Evolutionary conservation across 2,797 vertebrate genomes (phyloP).

Genomic region (Cyprinodon diabolis): DNA sequence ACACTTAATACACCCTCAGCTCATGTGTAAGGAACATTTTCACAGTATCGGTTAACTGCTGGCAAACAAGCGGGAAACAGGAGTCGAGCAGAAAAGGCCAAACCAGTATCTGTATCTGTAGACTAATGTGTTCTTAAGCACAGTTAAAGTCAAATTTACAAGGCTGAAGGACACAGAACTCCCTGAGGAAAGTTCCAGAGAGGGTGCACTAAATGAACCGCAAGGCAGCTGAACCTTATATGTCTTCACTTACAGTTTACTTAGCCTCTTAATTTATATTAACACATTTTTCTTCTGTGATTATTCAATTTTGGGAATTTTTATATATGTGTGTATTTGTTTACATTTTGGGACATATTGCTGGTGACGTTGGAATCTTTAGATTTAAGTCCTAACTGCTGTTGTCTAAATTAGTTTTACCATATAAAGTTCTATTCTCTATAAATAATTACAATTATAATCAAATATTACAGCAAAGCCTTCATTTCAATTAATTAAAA

Average conservation of each 20-base stretch:
- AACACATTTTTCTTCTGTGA: conserved; percentile 13
- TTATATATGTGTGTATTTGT: conserved; percentile 9
- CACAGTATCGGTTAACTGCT: conserved; percentile 10
- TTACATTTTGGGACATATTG: background rate
- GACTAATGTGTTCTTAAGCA: conserved; percentile 38
- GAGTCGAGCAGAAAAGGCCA: conserved; percentile 14
- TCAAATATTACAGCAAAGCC: background rate
- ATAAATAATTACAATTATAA: background rate
- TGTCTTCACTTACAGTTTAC: conserved; percentile 61
- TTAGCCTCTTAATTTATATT: conserved; percentile 54
- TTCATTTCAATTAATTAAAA: conserved; percentile 12
- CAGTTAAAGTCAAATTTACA: conserved; percentile 39
- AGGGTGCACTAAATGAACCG: conserved; percentile 59
- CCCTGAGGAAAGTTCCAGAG: conserved; percentile 58
- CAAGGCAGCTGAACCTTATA: conserved; percentile 48
- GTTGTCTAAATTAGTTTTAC: conserved; percentile 10
- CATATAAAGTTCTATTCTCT: background rate
- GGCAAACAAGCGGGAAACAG: conserved; percentile 9
- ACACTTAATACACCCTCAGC: conserved; percentile 1
- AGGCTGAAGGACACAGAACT: conserved; percentile 56
- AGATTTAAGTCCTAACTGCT: background rate
- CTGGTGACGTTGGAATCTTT: background rate
- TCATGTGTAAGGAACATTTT: conserved; percentile 5
- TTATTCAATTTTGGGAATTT: conserved; percentile 1
- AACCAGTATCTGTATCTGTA: conserved; percentile 17